Evolutionary conservation across 1,140 invertebrate genomes (phyloP).

Genomic region (Lepidurus apus): DNA sequence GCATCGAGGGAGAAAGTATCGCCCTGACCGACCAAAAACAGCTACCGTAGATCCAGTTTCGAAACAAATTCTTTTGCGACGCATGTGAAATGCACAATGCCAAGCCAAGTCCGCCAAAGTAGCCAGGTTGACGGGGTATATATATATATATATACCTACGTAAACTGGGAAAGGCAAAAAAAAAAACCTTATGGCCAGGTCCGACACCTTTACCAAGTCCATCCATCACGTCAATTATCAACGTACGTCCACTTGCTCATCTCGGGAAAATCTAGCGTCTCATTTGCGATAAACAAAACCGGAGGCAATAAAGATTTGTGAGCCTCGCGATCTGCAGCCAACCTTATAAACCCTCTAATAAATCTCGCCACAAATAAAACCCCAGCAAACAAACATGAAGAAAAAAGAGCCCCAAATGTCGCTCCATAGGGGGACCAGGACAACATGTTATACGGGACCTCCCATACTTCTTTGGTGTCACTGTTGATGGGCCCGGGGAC

Average conservation of each 20-base stretch:
- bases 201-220: conserved; percentile 7
- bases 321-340: neutral
- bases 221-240: conserved; percentile 1
- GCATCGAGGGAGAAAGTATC: neutral
- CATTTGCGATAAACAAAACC: conserved; percentile 1
- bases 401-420: neutral
- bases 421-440: neutral
- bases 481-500: neutral
- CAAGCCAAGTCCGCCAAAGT: neutral
- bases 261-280: neutral
- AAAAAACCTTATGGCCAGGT: neutral
- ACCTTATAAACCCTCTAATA: neutral
- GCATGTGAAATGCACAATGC: neutral
- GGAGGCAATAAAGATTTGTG: neutral
- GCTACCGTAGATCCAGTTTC: conserved; percentile 1
- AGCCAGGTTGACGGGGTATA: neutral
- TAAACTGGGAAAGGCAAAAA: neutral
- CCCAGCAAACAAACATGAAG: neutral
- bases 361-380: neutral
- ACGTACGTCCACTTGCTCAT: neutral
- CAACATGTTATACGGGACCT: neutral
- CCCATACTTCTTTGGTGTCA: neutral
- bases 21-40: neutral
- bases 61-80: neutral
- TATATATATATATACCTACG: neutral